A percentile compares a stretch with the other conserved stretches of the same genome.
phyloP scores from a whole-genome alignment of 2,888 invertebrate species.

The Peribatodes rhomboidaria region DNA sequence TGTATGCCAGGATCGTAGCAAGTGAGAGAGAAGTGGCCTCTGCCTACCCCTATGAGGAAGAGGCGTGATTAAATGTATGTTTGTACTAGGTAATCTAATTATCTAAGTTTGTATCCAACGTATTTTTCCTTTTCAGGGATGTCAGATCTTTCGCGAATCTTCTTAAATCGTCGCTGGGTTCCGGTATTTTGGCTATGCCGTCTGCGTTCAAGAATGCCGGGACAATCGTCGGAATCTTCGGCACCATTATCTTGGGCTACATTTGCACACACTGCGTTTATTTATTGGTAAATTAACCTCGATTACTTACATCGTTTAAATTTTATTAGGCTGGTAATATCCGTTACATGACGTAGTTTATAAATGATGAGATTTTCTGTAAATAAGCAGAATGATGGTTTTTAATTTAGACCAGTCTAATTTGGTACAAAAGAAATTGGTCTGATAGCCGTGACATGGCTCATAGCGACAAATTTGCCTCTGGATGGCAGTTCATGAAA shows the following conservation, averaged over 20 bases:
- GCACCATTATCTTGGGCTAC: conserved; percentile 93
- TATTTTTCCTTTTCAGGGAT: conserved; percentile 86
- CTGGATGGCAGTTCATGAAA: too few species aligned
- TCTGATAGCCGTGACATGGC: too few species aligned
- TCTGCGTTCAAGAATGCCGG: conserved; percentile 95
- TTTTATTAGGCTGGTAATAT: conserved; percentile 2
- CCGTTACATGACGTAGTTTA: not conserved
- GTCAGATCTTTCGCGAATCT: conserved; percentile 95
- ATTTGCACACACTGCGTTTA: conserved; percentile 98
- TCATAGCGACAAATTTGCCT: too few species aligned
- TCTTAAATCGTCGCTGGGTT: conserved; percentile 97
- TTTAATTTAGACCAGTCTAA: too few species aligned
- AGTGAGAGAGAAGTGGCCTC: too few species aligned
- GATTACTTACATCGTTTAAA: not conserved
- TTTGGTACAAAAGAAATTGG: too few species aligned
- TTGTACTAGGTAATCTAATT: not conserved
- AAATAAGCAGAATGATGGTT: too few species aligned
- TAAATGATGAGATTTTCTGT: too few species aligned
- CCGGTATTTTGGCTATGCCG: conserved; percentile 97
- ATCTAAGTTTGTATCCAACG: not conserved
- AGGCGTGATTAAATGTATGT: too few species aligned
- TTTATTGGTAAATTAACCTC: conserved; percentile 89
- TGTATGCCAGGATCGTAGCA: too few species aligned
- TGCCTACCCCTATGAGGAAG: too few species aligned
- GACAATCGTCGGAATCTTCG: conserved; percentile 91